Conservation (phyloP, 2,113 vertebrate species). For the Stercorarius parasiticus region DNA sequence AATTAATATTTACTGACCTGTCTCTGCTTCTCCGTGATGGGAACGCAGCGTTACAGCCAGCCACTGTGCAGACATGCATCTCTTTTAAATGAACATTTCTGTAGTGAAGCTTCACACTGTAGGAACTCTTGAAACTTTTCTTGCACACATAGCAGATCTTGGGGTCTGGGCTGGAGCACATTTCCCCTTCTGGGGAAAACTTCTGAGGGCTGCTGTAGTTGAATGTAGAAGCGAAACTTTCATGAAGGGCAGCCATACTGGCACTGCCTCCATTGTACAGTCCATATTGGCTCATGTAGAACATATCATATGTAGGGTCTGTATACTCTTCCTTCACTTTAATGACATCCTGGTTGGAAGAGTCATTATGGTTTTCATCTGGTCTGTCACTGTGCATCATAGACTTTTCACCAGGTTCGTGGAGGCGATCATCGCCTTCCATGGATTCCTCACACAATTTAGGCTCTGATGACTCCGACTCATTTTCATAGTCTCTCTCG, state of each 20-base stretch:
- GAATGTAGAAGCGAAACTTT: constrained; percentile 94
- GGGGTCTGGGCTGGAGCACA: constrained; percentile 95
- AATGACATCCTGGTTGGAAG: constrained; percentile 87
- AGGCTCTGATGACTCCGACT: constrained; percentile 94
- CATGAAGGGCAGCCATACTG: constrained; percentile 95
- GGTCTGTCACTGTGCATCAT: constrained; percentile 80
- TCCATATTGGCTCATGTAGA: constrained; percentile 98
- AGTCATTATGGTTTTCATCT: constrained; percentile 85
- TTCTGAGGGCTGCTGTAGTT: constrained; percentile 95
- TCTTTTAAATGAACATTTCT: constrained; percentile 99
- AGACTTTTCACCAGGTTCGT: constrained; percentile 73
- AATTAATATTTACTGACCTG: constrained; percentile 91
- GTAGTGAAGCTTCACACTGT: constrained; percentile 99
- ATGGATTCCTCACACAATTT: constrained; percentile 92
- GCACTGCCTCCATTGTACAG: constrained; percentile 91
- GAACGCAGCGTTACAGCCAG: constrained; percentile 98
- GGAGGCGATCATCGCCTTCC: constrained; percentile 85
- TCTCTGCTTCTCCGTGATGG: constrained; percentile 98
- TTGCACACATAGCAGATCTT: constrained; percentile 99
- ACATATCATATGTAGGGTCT: constrained; percentile 98
- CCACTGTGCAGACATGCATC: constrained; percentile 99
- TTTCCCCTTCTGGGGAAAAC: constrained; percentile 94
- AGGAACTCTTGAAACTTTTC: constrained; percentile 99
- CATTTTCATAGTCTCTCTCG: constrained; percentile 97
- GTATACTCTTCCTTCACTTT: constrained; percentile 97